Conservation (phyloP, 2,888 invertebrate species). For the Limnephilus lunatus region DNA sequence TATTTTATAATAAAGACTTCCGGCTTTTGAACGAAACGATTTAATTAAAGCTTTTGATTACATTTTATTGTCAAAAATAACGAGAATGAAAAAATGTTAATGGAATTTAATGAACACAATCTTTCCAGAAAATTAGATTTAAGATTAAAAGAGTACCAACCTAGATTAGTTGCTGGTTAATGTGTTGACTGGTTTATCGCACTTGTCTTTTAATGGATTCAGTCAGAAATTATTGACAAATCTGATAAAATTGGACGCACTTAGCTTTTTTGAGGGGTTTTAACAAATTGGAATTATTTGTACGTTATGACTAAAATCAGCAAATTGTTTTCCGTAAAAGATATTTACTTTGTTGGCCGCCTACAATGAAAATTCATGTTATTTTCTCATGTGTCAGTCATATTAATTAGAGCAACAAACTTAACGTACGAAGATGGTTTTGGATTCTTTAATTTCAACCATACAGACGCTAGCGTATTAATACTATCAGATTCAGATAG, state of each 20-base stretch:
- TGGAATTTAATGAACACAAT: background rate
- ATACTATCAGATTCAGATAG: too few relatives aligned
- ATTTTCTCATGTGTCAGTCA: too few relatives aligned
- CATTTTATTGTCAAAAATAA: too few relatives aligned
- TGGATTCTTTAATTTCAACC: too few relatives aligned
- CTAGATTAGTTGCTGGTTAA: background rate
- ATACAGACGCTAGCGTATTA: too few relatives aligned
- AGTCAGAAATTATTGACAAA: background rate
- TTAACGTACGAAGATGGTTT: too few relatives aligned
- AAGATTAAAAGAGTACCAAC: background rate
- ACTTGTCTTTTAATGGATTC: background rate
- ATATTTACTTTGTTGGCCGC: background rate
- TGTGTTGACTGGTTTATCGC: background rate
- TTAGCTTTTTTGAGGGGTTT: background rate
- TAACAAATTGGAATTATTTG: background rate
- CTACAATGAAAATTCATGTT: background rate
- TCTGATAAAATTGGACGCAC: background rate
- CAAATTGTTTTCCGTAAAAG: background rate
- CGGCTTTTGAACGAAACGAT: background rate
- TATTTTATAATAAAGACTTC: background rate
- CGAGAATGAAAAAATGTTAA: background rate
- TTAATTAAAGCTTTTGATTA: background rate
- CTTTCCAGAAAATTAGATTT: background rate
- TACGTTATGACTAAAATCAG: background rate
- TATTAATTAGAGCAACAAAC: too few relatives aligned